A percentile compares a stretch with the other conserved stretches of the same genome.
Conservation (phyloP, 2,797 vertebrate species). For the Chrysocyon brachyurus region DNA sequence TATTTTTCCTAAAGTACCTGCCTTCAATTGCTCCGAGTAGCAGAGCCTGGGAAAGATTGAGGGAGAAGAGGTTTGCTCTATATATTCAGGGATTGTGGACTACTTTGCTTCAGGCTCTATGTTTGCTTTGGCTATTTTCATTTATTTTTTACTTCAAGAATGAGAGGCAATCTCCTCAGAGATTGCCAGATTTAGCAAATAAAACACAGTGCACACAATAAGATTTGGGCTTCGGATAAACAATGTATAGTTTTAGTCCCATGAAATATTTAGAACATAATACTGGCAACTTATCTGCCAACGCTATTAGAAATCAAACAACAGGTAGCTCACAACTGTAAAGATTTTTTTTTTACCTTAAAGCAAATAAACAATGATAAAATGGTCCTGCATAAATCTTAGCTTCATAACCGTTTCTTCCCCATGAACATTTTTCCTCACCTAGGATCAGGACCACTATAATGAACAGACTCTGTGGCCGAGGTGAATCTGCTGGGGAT, state of each 20-base stretch:
- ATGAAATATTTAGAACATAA: background rate
- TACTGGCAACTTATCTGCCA: background rate
- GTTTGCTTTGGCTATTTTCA: conserved; percentile 33
- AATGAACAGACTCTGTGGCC: background rate
- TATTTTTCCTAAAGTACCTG: background rate
- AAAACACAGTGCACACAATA: background rate
- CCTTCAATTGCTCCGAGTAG: background rate
- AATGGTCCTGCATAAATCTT: background rate
- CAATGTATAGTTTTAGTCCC: background rate
- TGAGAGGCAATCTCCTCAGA: background rate
- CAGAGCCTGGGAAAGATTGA: background rate
- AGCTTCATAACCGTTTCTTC: background rate
- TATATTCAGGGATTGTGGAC: background rate
- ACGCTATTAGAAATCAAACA: background rate
- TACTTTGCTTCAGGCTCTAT: background rate
- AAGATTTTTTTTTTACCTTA: background rate
- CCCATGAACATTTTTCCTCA: background rate
- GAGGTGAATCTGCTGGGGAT: background rate
- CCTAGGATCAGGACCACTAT: background rate
- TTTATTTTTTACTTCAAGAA: conserved; percentile 40
- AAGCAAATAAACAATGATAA: background rate
- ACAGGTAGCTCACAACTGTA: background rate
- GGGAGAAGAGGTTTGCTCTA: background rate
- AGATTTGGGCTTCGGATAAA: conserved; percentile 36
- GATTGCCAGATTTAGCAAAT: background rate